Evolutionary conservation across 2,888 invertebrate species (phyloP).

Genomic region (Aphelenchoides bicaudatus): DNA sequence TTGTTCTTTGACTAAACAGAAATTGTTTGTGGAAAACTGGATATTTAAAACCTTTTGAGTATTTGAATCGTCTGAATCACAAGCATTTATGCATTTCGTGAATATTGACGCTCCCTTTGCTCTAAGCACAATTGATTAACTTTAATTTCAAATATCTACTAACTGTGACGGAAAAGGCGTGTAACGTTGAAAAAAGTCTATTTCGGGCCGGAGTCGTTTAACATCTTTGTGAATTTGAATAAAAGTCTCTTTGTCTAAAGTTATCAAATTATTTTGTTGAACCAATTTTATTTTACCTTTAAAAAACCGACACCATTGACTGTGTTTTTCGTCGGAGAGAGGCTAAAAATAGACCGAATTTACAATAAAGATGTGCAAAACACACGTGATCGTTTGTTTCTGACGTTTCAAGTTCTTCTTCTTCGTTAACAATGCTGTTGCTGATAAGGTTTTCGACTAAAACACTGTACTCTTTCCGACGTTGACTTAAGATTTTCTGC

Average conservation of each 20-base stretch:
- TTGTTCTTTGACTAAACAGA: no score
- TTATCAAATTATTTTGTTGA: no score
- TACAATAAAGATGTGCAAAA: background rate
- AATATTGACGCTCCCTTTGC: no score
- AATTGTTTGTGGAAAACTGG: no score
- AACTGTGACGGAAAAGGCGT: constrained; percentile 75
- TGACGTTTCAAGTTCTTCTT: background rate
- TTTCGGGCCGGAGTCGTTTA: constrained; percentile 81
- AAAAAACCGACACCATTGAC: constrained; percentile 91
- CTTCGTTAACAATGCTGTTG: constrained; percentile 1
- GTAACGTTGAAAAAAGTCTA: constrained; percentile 90
- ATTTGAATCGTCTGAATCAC: no score
- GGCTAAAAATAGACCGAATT: constrained; percentile 70
- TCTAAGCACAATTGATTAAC: no score
- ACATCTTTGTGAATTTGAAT: constrained; percentile 84
- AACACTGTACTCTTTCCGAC: constrained; percentile 42
- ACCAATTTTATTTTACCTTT: no score
- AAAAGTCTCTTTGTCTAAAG: constrained; percentile 95
- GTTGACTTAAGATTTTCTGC: constrained; percentile 37
- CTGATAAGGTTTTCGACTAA: constrained; percentile 47
- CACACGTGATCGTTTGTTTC: no score
- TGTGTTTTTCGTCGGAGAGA: constrained; percentile 86
- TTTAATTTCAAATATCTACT: no score
- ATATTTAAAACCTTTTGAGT: no score
- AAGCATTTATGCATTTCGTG: no score